These are phyloP conservation scores for Helostoma temminkii DNA, from an alignment of 2,797 vertebrate genomes.

Conservation along the genomic window DNA sequence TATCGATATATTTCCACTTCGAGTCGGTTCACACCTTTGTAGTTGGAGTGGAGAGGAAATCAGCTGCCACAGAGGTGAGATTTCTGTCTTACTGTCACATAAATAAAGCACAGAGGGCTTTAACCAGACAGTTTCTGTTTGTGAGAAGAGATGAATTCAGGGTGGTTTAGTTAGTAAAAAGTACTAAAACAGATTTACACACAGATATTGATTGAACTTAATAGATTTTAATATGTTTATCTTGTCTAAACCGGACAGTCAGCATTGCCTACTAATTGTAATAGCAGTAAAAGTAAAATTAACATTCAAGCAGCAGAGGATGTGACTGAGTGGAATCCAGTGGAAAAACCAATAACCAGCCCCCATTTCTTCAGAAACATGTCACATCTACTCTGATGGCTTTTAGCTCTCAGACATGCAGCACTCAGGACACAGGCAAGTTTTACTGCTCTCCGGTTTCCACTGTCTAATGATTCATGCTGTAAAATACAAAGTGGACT, in stretches of 20 bases:
- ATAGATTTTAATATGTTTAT: not conserved
- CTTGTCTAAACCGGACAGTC: not conserved
- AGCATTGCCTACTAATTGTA: rapidly evolving
- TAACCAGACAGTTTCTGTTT: not conserved
- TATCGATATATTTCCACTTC: not conserved
- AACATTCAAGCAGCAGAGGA: not conserved
- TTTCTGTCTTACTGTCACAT: rapidly evolving
- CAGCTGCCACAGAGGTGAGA: slow-evolving; percentile 37
- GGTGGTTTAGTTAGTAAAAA: not conserved
- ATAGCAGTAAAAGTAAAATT: not conserved
- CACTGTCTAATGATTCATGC: not conserved
- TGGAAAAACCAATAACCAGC: slow-evolving; percentile 7
- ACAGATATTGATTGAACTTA: not conserved
- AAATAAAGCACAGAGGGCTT: not conserved
- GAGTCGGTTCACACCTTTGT: not conserved
- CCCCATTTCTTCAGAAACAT: not conserved
- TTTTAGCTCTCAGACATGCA: not conserved
- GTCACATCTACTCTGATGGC: slow-evolving; percentile 17
- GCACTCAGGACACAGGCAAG: not conserved
- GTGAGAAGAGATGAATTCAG: rapidly evolving
- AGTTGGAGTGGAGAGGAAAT: too few relatives aligned
- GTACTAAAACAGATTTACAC: not conserved
- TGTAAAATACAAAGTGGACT: not conserved
- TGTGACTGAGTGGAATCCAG: not conserved
- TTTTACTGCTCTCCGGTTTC: not conserved